Evolutionary conservation across 2,888 invertebrate genomes (phyloP).

Genomic region (Melikaiella ostensackeni): DNA sequence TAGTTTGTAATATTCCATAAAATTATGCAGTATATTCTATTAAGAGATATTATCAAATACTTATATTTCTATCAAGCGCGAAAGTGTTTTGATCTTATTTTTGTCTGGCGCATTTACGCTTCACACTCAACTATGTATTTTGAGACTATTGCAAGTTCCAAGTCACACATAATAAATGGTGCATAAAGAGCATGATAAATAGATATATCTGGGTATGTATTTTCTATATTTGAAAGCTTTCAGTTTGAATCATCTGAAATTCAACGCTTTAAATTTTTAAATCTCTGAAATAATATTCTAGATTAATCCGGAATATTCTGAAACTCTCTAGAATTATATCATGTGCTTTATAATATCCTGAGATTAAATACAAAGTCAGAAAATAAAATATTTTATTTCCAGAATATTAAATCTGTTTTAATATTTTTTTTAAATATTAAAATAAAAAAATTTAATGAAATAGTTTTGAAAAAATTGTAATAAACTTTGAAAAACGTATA

Average conservation of each 20-base stretch:
- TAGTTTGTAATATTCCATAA: neutral
- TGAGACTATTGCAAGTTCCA: neutral
- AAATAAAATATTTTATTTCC: too few species aligned
- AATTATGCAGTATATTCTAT: neutral
- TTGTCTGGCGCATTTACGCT: neutral
- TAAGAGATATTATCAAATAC: neutral
- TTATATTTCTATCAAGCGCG: neutral
- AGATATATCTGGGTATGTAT: neutral
- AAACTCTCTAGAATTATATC: neutral
- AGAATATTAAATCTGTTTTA: too few species aligned
- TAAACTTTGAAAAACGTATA: too few species aligned
- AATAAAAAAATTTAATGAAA: too few species aligned
- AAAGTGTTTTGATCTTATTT: neutral
- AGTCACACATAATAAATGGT: neutral
- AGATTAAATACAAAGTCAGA: too few species aligned
- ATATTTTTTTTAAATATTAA: too few species aligned
- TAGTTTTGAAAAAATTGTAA: too few species aligned
- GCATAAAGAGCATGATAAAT: neutral
- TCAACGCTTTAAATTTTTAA: neutral
- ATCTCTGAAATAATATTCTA: neutral
- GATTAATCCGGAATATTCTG: neutral
- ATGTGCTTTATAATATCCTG: neutral
- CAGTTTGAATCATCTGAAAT: neutral
- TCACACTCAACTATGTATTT: neutral
- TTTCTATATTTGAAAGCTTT: slow-evolving; percentile 22